Base-by-base conservation (phyloP, 2,113 vertebrate genomes). In the Orthochromis indermauri region DNA sequence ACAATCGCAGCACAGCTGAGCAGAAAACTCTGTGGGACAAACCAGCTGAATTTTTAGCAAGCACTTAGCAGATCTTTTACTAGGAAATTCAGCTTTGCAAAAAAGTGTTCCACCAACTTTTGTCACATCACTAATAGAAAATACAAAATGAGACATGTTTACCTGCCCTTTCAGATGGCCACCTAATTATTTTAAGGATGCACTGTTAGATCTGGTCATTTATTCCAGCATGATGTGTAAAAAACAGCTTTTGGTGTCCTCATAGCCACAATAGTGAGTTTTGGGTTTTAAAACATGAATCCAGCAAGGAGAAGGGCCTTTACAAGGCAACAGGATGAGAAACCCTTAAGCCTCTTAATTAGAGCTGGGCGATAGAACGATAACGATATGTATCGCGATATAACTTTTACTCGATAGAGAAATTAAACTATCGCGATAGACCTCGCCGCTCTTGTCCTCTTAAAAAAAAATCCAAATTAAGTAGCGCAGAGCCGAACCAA, bases 1-100 rank as follows among this genome's bases (percentile, higher is more conserved):
- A 51, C 73, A 51, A 33, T 78, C 11, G 26, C 45, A 78, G 26
- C 26, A 78, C 73, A 51, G 26, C 45, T 51, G 45, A 78, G 73
- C 73, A 78, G 73, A 78, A 78, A 78, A 49, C 73, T 78, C 71
- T 51, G 71, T 31, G 73, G 45, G 45, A 78, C 45, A 51, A 51
- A 78, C 73, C 45, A n/a, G 17, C 45, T 33, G 73, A 78, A 33
- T 78, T 51, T 78, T 78, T 33, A 51, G 73, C 17, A 0, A n/a
- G 26, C 45, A n/a, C 73, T 78, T 51, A 33, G 45, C 45, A 13
- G 26, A 51, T 51, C 11, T 33, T 51, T 49, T 33, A 51, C 45
- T 51, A 8, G 4, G 10, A 51, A 78, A 78, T 51, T 33, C 45
- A 33, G 73, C 45, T 51, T 78, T 51, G 17, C 26, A 78, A 0